These are phyloP conservation scores for Adelosebastes latens DNA, from an alignment of 2,797 vertebrate species.

Conservation along the genomic window DNA sequence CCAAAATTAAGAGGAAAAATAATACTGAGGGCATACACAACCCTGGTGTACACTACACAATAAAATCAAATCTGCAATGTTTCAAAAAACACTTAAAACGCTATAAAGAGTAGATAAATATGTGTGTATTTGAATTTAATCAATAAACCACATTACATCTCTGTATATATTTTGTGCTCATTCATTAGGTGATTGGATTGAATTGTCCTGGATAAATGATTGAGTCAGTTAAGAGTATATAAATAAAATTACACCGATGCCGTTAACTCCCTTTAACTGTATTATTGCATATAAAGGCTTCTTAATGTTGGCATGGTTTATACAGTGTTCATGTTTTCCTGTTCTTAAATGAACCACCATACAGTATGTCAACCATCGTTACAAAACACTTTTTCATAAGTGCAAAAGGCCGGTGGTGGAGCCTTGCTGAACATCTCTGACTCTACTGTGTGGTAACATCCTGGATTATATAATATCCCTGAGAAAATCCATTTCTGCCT, in stretches of 20 bases:
- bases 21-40: background rate
- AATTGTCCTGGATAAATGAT: background rate
- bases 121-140: background rate
- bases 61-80: background rate
- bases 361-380: background rate
- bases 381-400: background rate
- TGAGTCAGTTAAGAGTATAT: background rate
- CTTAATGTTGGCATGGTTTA: background rate
- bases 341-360: background rate
- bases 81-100: background rate
- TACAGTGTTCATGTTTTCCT: background rate
- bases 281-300: background rate
- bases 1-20: background rate
- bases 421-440: slow-evolving; percentile 10
- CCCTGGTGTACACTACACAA: background rate
- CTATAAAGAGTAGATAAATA: background rate
- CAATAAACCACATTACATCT: background rate
- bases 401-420: background rate
- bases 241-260: background rate
- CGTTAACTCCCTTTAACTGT: background rate
- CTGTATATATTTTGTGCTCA: background rate
- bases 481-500: background rate
- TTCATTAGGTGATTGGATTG: background rate
- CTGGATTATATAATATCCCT: background rate
- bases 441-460: background rate